Conservation (phyloP, 2,888 invertebrate species). For the Clitarchus hookeri region DNA sequence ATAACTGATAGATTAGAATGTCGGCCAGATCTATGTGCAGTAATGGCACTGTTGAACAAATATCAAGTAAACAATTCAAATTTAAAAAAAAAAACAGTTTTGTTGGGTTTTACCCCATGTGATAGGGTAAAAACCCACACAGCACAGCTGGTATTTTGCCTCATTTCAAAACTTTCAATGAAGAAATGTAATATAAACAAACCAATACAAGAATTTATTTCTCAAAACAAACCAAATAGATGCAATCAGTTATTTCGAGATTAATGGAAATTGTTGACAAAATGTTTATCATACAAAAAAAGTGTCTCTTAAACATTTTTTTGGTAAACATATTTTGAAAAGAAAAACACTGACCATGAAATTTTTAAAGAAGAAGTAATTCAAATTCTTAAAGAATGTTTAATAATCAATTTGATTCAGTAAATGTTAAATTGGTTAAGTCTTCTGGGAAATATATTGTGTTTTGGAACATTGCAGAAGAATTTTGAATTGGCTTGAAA, state of each 20-base stretch:
- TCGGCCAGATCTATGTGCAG: too few species aligned
- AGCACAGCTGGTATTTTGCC: background rate
- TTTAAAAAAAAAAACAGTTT: background rate
- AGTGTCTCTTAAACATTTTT: background rate
- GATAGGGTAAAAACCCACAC: too few species aligned
- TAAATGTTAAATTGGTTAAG: too few species aligned
- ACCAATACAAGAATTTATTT: background rate
- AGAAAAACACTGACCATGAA: background rate
- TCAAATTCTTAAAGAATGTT: background rate
- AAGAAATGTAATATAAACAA: background rate
- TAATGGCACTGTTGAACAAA: too few species aligned
- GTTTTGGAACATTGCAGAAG: too few species aligned
- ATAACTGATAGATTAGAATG: too few species aligned
- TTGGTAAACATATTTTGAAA: background rate
- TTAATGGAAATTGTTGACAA: background rate
- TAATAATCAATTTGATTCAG: too few species aligned
- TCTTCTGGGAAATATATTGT: too few species aligned
- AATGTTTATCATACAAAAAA: background rate
- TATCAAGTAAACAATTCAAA: too few species aligned
- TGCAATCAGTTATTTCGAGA: background rate
- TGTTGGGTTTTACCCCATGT: too few species aligned
- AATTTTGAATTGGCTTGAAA: too few species aligned
- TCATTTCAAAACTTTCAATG: background rate
- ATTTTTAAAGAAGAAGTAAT: background rate
- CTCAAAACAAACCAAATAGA: background rate